Conservation (phyloP, 2,113 vertebrate genomes). For the Eidolon helvum region DNA sequence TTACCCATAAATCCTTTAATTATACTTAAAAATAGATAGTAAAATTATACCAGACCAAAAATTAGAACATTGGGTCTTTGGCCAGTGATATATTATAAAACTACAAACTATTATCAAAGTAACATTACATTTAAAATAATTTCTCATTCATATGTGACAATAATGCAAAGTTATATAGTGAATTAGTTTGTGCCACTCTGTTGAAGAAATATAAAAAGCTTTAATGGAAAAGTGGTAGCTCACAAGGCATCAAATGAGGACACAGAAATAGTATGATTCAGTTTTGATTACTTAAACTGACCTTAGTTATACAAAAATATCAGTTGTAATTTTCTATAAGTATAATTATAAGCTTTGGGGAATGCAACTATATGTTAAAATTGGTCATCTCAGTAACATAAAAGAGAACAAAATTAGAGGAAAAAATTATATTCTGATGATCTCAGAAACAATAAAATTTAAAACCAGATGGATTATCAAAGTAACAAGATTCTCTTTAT, state of each 20-base stretch:
- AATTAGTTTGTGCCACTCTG: background rate
- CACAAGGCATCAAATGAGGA: background rate
- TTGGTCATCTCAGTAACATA: background rate
- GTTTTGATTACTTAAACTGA: background rate
- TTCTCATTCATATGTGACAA: background rate
- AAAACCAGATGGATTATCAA: background rate
- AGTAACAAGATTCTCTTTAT: background rate
- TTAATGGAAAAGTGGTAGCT: background rate
- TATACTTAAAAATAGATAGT: background rate
- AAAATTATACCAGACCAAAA: background rate
- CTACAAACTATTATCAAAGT: background rate
- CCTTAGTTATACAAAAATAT: background rate
- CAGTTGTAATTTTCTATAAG: background rate
- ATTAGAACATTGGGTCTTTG: background rate
- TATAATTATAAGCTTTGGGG: background rate
- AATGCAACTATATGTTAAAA: background rate
- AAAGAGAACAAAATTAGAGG: background rate
- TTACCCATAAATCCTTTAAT: background rate
- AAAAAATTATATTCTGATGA: background rate
- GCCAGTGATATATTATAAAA: background rate
- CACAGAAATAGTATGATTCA: background rate
- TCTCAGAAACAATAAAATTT: background rate
- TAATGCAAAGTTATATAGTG: background rate
- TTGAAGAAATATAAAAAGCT: background rate
- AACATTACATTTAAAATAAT: background rate